Conservation (phyloP, 2,113 vertebrate species). For the Tetrao urogallus region DNA sequence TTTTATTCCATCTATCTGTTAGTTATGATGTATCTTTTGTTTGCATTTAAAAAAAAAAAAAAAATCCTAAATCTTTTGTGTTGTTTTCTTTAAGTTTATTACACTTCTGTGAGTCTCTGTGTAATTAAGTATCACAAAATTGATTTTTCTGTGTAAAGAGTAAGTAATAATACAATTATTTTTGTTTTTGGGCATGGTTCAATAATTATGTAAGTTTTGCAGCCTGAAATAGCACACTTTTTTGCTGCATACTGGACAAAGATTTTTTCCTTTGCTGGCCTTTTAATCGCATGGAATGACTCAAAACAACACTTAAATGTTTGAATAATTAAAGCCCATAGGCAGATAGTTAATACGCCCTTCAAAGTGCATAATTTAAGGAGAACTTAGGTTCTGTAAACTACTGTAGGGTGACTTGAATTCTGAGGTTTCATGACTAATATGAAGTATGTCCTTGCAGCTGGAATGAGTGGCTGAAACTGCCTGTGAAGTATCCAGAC, state of each 20-base stretch:
- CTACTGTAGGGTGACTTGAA: not conserved
- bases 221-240: not conserved
- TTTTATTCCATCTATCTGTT: not conserved
- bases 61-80: not conserved
- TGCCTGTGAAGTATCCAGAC: constrained; percentile 97
- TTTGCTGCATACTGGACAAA: accelerated
- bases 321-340: not conserved
- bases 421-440: not conserved
- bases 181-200: not conserved
- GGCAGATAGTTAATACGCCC: not conserved
- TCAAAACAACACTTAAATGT: not conserved
- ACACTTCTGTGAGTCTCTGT: not conserved
- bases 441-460: constrained; percentile 66
- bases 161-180: not conserved
- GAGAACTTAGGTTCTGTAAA: not conserved
- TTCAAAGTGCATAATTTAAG: not conserved
- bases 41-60: not conserved
- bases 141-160: not conserved
- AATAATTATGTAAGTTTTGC: not conserved
- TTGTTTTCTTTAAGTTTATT: not conserved
- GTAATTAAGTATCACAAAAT: not conserved
- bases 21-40: accelerated
- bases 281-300: not conserved
- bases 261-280: not conserved
- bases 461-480: constrained; percentile 97